Percentiles rank a stretch among this genome's conserved stretches.
Conservation (phyloP, 2,113 vertebrate species). For the Marmota monax region DNA sequence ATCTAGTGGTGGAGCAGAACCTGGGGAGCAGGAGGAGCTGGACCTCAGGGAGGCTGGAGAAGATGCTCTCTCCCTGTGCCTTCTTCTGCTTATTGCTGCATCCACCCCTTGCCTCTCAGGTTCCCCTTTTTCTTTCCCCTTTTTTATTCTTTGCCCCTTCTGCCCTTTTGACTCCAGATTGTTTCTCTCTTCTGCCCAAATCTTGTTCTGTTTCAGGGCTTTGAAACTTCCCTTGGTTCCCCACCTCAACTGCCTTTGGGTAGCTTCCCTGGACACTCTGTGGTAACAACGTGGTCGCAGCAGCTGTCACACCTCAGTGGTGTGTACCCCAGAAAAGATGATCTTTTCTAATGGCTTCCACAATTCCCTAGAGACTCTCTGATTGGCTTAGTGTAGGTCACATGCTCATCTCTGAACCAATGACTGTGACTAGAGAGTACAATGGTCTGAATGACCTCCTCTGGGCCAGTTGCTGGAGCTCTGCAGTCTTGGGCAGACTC, state of each 20-base stretch:
- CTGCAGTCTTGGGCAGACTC: not conserved
- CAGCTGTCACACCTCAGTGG: not conserved
- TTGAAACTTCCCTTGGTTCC: not conserved
- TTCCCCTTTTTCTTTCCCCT: not conserved
- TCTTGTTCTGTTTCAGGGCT: not conserved
- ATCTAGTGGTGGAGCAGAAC: not conserved
- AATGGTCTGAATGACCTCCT: not conserved
- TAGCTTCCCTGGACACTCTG: not conserved
- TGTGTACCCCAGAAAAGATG: not conserved
- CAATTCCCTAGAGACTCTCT: not conserved
- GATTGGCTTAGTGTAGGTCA: not conserved
- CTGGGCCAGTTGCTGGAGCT: not conserved
- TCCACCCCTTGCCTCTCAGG: not conserved
- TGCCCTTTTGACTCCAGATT: too few relatives aligned
- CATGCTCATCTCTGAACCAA: not conserved
- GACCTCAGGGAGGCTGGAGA: not conserved
- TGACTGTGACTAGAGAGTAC: not conserved
- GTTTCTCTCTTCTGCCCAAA: not conserved
- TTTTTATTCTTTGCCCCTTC: not conserved
- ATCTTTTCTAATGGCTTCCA: not conserved
- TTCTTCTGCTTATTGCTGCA: not conserved
- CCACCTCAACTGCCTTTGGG: not conserved
- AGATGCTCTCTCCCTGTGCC: not conserved
- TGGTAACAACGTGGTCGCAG: rapidly evolving
- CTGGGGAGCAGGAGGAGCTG: not conserved